Percentiles rank a stretch among this genome's conserved stretches.
phyloP scores from a whole-genome alignment of 2,888 invertebrate genomes.

The Clistopyga incitator region DNA sequence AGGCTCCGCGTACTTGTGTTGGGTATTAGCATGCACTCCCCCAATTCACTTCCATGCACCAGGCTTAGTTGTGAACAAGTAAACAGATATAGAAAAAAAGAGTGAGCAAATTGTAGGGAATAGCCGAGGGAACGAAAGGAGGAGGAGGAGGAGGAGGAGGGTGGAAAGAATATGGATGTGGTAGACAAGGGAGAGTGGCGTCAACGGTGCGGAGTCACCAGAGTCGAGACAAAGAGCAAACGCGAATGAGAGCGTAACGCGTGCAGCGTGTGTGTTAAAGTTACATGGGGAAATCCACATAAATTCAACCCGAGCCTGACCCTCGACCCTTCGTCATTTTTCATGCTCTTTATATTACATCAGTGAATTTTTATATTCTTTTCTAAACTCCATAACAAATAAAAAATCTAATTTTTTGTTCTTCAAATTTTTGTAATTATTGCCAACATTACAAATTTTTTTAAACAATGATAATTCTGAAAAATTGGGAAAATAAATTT shows the following conservation, averaged over 20 bases:
- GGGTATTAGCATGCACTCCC: neutral
- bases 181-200: conserved; percentile 14
- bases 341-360: too few species aligned
- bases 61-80: neutral
- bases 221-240: conserved; percentile 48
- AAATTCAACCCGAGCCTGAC: neutral
- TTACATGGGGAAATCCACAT: neutral
- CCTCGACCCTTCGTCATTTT: too few species aligned
- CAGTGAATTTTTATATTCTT: too few species aligned
- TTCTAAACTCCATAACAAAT: too few species aligned
- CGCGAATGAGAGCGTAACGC: conserved; percentile 50
- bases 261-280: neutral
- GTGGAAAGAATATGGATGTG: conserved; percentile 29
- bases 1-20: neutral
- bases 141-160: too few species aligned
- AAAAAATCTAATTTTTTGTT: too few species aligned
- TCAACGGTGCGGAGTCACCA: conserved; percentile 30
- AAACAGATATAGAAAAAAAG: conserved; percentile 29
- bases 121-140: conserved; percentile 22
- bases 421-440: too few species aligned
- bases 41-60: neutral
- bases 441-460: too few species aligned
- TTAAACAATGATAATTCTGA: too few species aligned
- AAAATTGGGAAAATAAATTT: too few species aligned
- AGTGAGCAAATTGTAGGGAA: conserved; percentile 6